These are phyloP conservation scores for Carlito syrichta DNA, from an alignment of 2,113 vertebrate species.

Conservation along the genomic window DNA sequence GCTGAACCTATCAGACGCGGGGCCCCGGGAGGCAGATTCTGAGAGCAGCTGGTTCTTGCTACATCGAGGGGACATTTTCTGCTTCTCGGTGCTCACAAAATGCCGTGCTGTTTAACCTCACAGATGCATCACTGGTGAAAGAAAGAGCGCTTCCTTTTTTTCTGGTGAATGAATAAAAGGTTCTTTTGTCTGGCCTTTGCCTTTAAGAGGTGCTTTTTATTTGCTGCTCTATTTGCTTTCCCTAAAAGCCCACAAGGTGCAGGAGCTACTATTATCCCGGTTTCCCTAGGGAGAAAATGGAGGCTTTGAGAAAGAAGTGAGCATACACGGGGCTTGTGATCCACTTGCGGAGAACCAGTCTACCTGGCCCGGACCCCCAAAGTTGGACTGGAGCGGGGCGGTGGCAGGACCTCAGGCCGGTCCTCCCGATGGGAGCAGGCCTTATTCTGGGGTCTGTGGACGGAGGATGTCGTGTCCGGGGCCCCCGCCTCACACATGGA, in stretches of 20 bases:
- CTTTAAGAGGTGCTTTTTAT: neutral
- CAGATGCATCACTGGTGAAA: neutral
- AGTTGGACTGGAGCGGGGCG: neutral
- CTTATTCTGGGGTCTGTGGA: neutral
- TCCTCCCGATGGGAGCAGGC: too few relatives aligned
- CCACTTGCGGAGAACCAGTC: too few relatives aligned
- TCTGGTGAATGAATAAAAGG: neutral
- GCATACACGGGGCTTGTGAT: neutral
- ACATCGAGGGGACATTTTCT: neutral
- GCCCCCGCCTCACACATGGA: neutral
- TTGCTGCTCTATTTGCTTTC: neutral
- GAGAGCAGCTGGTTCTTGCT: neutral
- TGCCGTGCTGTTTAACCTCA: neutral
- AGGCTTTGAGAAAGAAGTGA: neutral
- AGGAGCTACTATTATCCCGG: neutral
- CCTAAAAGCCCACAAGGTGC: neutral
- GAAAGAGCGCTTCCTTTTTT: neutral
- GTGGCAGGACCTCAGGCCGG: neutral
- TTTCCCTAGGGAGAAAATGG: neutral
- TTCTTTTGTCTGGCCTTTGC: neutral
- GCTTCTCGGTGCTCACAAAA: neutral
- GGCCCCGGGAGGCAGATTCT: neutral
- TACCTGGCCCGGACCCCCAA: neutral
- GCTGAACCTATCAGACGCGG: neutral
- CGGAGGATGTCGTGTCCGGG: neutral